Conservation (phyloP, 1,140 invertebrate genomes). For the Pogonognathellus flavescens region DNA sequence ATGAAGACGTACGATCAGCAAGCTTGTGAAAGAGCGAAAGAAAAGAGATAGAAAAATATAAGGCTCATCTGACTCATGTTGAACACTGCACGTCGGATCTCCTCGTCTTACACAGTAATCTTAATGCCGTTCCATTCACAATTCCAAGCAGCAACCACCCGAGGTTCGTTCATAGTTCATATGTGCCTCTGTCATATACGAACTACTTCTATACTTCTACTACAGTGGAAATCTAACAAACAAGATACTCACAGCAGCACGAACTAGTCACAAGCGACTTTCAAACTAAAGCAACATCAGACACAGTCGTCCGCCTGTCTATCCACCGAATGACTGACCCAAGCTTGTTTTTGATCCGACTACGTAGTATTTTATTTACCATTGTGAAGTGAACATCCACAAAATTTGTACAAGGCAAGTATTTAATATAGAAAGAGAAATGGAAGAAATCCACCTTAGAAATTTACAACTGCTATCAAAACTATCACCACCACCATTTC, state of each 20-base stretch:
- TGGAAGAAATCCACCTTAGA: too few relatives aligned
- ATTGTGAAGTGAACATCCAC: too few relatives aligned
- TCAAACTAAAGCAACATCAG: constrained; percentile 24
- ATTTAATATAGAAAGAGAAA: too few relatives aligned
- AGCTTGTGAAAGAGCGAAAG: constrained; percentile 17
- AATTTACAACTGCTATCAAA: too few relatives aligned
- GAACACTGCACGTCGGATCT: constrained; percentile 9
- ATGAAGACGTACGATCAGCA: constrained; percentile 52
- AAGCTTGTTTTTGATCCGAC: too few relatives aligned
- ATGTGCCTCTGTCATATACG: too few relatives aligned
- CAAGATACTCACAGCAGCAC: neutral
- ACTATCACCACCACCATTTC: too few relatives aligned
- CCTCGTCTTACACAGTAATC: neutral
- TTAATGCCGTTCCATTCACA: neutral
- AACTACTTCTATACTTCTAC: neutral
- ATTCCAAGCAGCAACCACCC: neutral
- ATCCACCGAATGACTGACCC: too few relatives aligned
- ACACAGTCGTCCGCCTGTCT: constrained; percentile 1
- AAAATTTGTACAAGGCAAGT: too few relatives aligned
- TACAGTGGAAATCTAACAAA: neutral
- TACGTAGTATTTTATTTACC: too few relatives aligned
- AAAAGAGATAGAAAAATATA: constrained; percentile 42
- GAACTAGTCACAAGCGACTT: neutral
- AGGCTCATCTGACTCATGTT: constrained; percentile 39
- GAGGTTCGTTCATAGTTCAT: too few relatives aligned